Conservation (phyloP, 2,113 vertebrate species). For the Neotoma lepida region DNA sequence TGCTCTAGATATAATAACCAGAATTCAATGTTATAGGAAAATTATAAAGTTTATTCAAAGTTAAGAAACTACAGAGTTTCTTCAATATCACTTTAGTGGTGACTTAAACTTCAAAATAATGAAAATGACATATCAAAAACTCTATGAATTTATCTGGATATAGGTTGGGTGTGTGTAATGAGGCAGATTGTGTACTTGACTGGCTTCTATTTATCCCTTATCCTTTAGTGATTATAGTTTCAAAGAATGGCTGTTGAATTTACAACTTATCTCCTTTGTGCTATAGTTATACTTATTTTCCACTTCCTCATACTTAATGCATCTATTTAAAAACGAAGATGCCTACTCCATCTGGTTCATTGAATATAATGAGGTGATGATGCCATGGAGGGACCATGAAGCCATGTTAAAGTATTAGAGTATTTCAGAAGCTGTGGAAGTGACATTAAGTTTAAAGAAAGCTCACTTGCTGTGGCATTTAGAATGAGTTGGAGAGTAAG, state of each 20-base stretch:
- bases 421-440: neutral
- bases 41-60: constrained; percentile 74
- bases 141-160: constrained; percentile 45
- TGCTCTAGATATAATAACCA: constrained; percentile 47
- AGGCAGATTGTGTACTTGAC: constrained; percentile 57
- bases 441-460: constrained; percentile 30
- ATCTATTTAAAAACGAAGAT: constrained; percentile 23
- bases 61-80: constrained; percentile 44
- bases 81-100: neutral
- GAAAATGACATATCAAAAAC: constrained; percentile 36
- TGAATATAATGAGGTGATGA: neutral
- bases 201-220: constrained; percentile 57
- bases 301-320: neutral
- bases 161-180: constrained; percentile 65
- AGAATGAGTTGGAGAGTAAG: neutral
- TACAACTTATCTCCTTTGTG: constrained; percentile 19
- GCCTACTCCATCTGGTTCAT: neutral
- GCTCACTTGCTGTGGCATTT: neutral
- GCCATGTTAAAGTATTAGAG: constrained; percentile 23
- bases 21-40: constrained; percentile 18
- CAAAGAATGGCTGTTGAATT: constrained; percentile 52
- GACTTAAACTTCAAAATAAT: constrained; percentile 45
- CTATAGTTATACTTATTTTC: neutral
- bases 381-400: neutral
- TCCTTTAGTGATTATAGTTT: constrained; percentile 58